These are phyloP conservation scores for Sinhomidia bicolor DNA, from an alignment of 2,888 invertebrate genomes.

Conservation along the genomic window DNA sequence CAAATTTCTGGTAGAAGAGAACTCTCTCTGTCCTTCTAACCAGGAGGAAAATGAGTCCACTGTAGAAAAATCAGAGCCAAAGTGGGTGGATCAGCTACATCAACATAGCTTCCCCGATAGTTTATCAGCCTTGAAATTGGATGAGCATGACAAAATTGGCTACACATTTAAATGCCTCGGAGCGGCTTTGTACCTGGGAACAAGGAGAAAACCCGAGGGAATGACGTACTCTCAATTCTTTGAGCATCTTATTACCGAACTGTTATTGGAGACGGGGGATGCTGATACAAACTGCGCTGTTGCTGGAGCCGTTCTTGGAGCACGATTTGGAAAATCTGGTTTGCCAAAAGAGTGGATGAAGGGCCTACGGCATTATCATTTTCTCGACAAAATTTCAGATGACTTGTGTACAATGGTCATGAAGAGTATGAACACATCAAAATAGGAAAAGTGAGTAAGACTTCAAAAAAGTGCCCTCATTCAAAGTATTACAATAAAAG, in stretches of 20 bases:
- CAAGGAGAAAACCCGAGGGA: conserved; percentile 53
- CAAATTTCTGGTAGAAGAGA: conserved; percentile 46
- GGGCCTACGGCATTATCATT: conserved; percentile 56
- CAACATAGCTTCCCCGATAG: conserved; percentile 62
- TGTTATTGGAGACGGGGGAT: conserved; percentile 72
- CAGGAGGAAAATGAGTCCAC: neutral
- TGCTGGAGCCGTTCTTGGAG: conserved; percentile 73
- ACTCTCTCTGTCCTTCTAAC: conserved; percentile 33
- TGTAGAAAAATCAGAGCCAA: neutral
- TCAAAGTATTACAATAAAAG: no score
- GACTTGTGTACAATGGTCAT: conserved; percentile 34
- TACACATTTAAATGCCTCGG: conserved; percentile 75
- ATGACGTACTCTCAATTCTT: conserved; percentile 59
- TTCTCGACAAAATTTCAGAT: conserved; percentile 61
- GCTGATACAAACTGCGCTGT: conserved; percentile 75
- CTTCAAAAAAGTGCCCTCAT: neutral
- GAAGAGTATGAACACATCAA: neutral
- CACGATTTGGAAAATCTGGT: conserved; percentile 61
- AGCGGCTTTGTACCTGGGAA: conserved; percentile 56
- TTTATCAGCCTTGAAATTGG: conserved; percentile 62
- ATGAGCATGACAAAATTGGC: conserved; percentile 64
- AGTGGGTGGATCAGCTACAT: conserved; percentile 60
- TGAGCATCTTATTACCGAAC: conserved; percentile 66
- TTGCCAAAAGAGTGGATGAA: conserved; percentile 69
- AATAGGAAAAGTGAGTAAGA: neutral